Evolutionary conservation across 2,113 vertebrate species (phyloP).

Genomic region (Chlamydotis undulata): DNA sequence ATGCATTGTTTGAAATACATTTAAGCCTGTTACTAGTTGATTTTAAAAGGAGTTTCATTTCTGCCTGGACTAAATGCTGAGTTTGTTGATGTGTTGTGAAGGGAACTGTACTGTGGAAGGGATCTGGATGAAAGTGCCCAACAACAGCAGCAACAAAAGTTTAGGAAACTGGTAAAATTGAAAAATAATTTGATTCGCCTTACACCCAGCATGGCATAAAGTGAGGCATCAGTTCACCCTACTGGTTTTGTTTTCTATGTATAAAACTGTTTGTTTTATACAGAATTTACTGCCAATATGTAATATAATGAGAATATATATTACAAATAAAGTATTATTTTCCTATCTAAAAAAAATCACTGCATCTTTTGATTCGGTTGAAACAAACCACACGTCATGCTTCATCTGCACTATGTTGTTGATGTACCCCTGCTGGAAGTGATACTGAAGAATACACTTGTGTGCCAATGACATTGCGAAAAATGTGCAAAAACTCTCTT

Average conservation of each 20-base stretch:
- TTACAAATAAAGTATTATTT: not conserved
- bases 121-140: not conserved
- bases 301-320: not conserved
- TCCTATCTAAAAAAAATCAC: not conserved
- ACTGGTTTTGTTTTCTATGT: not conserved
- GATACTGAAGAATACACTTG: not conserved
- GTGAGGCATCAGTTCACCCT: not conserved
- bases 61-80: not conserved
- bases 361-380: not conserved
- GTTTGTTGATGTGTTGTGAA: not conserved
- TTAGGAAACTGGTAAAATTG: not conserved
- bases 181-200: not conserved
- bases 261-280: not conserved
- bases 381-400: not conserved
- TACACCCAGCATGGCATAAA: not conserved
- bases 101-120: not conserved
- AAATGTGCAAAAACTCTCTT: not conserved
- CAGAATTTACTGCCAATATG: not conserved
- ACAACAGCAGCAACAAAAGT: not conserved
- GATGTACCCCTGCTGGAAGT: not conserved
- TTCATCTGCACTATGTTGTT: not conserved
- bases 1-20: not conserved
- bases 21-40: not conserved
- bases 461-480: not conserved
- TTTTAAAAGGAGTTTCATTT: not conserved